A percentile compares a stretch with the other conserved stretches of the same genome.
These are phyloP conservation scores for Drosophila nr. perissopoda DNA, from an alignment of 2,888 invertebrate genomes.

Conservation along the genomic window DNA sequence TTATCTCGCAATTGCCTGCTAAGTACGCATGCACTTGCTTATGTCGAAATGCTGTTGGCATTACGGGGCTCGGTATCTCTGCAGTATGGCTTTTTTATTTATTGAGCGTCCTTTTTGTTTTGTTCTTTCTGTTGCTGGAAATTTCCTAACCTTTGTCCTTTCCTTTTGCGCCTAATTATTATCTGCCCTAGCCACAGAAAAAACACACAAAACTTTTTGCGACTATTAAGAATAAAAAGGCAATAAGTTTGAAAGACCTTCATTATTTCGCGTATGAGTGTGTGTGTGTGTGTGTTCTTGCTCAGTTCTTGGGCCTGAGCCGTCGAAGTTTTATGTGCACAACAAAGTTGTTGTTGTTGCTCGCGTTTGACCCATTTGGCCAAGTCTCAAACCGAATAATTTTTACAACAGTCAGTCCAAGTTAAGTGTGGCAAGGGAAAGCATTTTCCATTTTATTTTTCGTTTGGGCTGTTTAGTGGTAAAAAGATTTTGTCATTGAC, in stretches of 20 bases:
- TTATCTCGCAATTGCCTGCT: constrained; percentile 78
- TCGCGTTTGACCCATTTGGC: constrained; percentile 70
- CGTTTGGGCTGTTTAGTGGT: constrained; percentile 37
- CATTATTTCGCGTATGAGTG: constrained; percentile 55
- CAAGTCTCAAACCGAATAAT: constrained; percentile 39
- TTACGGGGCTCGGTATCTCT: constrained; percentile 46
- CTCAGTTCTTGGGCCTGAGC: constrained; percentile 26
- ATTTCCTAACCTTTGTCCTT: constrained; percentile 65
- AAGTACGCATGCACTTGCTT: constrained; percentile 70
- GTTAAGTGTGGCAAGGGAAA: constrained; percentile 20
- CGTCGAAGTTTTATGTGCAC: constrained; percentile 49
- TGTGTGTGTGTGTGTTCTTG: constrained; percentile 34
- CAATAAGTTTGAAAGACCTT: constrained; percentile 73
- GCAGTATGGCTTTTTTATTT: constrained; percentile 55
- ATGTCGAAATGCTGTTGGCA: constrained; percentile 59
- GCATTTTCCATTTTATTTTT: constrained; percentile 16
- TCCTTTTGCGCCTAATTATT: constrained; percentile 66
- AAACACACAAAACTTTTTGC: constrained; percentile 41
- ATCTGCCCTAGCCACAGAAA: constrained; percentile 53
- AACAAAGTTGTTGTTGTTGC: constrained; percentile 40
- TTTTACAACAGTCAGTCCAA: constrained; percentile 49
- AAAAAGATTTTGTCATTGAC: constrained; percentile 55
- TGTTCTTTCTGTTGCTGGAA: constrained; percentile 26
- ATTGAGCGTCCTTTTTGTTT: constrained; percentile 51
- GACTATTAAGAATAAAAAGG: constrained; percentile 40